A percentile compares a stretch with the other conserved stretches of the same genome.
Evolutionary conservation across 1,140 invertebrate genomes (phyloP).

Genomic region (Heliconius eleuchia): DNA sequence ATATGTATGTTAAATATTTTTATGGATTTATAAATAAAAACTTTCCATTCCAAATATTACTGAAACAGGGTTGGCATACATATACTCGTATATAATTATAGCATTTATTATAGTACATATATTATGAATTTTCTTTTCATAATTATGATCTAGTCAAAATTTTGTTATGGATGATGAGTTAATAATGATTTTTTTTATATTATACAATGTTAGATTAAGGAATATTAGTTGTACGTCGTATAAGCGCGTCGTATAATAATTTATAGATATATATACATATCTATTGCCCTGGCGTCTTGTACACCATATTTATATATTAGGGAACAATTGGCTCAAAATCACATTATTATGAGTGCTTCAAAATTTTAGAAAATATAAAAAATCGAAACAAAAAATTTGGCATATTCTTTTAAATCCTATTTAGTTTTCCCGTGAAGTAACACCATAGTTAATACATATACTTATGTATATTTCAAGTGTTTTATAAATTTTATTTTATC

Average conservation of each 20-base stretch:
- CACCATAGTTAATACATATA: background rate
- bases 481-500: too few relatives aligned
- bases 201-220: slow-evolving; percentile 1
- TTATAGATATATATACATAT: background rate
- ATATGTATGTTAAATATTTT: background rate
- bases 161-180: background rate
- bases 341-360: slow-evolving; percentile 16
- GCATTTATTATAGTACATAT: background rate
- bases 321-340: slow-evolving; percentile 26
- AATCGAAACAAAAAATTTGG: slow-evolving; percentile 21
- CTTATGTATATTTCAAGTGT: background rate
- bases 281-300: background rate
- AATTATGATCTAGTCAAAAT: slow-evolving; percentile 13
- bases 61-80: slow-evolving; percentile 8
- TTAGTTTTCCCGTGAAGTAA: background rate
- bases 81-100: background rate
- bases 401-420: slow-evolving; percentile 19
- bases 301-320: background rate
- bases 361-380: slow-evolving; percentile 30
- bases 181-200: background rate
- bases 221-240: background rate
- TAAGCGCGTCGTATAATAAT: too few relatives aligned
- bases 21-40: background rate
- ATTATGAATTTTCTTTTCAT: background rate
- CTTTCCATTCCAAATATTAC: background rate